phyloP scores from a whole-genome alignment of 2,888 invertebrate genomes.

The Drosophila sordidula region DNA sequence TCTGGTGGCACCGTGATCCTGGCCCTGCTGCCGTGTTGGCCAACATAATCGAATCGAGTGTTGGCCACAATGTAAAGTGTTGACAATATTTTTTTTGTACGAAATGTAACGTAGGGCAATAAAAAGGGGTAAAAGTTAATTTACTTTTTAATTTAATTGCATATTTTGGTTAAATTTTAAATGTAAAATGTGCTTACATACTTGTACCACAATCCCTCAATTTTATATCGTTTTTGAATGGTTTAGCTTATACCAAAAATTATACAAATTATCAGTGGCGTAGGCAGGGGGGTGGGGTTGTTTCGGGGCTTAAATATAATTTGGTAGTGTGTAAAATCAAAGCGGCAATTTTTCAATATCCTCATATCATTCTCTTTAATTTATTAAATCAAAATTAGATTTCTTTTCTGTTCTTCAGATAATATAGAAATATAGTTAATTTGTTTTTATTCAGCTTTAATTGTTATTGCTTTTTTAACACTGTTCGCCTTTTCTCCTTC shows the following conservation, averaged over 20 bases:
- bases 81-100: conserved; percentile 4
- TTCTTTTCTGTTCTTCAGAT: too few relatives aligned
- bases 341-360: too few relatives aligned
- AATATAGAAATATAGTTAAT: background rate
- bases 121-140: background rate
- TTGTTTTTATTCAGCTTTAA: background rate
- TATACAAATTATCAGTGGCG: too few relatives aligned
- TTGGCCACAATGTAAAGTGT: conserved; percentile 29
- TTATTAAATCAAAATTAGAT: too few relatives aligned
- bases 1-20: conserved; percentile 12
- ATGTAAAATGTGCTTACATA: background rate
- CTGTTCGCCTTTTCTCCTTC: background rate
- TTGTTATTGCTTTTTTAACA: background rate
- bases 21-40: conserved; percentile 18
- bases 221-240: too few relatives aligned
- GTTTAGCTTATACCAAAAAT: too few relatives aligned
- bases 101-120: background rate
- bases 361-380: too few relatives aligned
- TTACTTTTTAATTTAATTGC: background rate
- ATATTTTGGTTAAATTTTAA: background rate
- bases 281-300: too few relatives aligned
- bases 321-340: too few relatives aligned
- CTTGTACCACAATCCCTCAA: too few relatives aligned
- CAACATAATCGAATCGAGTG: conserved; percentile 55
- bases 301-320: too few relatives aligned